phyloP scores from a whole-genome alignment of 1,140 invertebrate genomes.

The Magallana ariakensis region DNA sequence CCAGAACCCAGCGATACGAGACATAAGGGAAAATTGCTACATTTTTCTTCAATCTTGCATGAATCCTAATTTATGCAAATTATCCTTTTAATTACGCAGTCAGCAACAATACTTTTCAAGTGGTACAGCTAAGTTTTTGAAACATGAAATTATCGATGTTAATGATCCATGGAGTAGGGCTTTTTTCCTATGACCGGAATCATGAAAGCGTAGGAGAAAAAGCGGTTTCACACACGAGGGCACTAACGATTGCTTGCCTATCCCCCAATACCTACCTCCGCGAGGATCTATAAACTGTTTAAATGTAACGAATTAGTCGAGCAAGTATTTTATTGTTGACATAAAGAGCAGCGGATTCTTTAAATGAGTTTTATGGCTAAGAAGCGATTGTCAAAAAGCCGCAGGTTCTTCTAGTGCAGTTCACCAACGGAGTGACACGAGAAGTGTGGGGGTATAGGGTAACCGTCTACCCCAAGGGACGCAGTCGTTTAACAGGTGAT shows the following conservation, averaged over 20 bases:
- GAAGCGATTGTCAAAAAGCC: slow-evolving; percentile 4
- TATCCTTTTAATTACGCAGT: neutral
- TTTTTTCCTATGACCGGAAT: neutral
- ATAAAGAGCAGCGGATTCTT: slow-evolving; percentile 15
- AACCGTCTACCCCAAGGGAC: neutral
- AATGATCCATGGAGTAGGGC: neutral
- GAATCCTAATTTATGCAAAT: too few species aligned
- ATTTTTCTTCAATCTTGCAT: too few species aligned
- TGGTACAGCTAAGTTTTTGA: neutral
- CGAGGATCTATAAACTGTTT: neutral
- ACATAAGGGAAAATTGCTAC: too few species aligned
- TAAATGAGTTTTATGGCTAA: slow-evolving; percentile 21
- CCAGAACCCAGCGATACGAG: too few species aligned
- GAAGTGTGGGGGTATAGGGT: neutral
- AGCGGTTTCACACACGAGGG: slow-evolving; percentile 9
- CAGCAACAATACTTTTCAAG: neutral
- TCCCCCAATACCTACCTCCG: neutral
- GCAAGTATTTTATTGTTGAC: slow-evolving; percentile 36
- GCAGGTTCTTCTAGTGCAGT: neutral
- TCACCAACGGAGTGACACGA: neutral
- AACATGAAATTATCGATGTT: slow-evolving; percentile 12
- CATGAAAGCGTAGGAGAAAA: neutral
- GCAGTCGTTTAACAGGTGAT: slow-evolving; percentile 26
- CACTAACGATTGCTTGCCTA: neutral
- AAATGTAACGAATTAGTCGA: slow-evolving; percentile 34